Evolutionary conservation across 2,113 vertebrate genomes (phyloP), one percentile per base, ranked within the genome.

Genomic region (Seriola dumerili): DNA sequence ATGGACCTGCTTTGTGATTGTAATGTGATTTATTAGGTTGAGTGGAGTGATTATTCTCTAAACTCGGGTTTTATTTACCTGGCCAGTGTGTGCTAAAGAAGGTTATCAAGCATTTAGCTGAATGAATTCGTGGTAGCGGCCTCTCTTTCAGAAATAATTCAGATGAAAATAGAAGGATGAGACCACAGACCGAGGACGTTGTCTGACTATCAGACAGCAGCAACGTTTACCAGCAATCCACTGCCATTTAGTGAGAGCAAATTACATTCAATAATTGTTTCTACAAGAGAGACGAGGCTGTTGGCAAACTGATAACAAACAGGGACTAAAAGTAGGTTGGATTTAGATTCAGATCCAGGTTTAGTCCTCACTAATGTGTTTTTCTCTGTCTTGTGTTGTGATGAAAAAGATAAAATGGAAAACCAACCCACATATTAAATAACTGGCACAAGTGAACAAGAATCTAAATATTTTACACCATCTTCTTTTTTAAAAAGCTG

Each of bases 1-100:
- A 72, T 44, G 40, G 34, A 76, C 23, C 19, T 19, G 17, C 40
- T 58, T 67, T 79, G 55, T 0, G 2, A 78, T 84, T 81, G 52
- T 58, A 13, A 74, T 78, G 54, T 46, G 1, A 44, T 70, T 52
- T 19, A 70, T 57, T 32, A 34, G 57, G 58, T 23, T 23, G 55
- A 66, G 38, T 44, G 2, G 17, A 77, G 19, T 8, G 16, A 23
- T 48, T 57, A 19, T 50, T 48, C 17, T 57, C 36, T 38, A 38
- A 29, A 50, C 10, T 0, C 5, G 16, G 14, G 12, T 16, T 38
- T 1, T 13, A 25, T 62, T 50, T 71, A 57, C 40, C 10, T 40
- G 36, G 3, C 19, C 32, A 3, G 2, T 3, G 25, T n/a, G 1
- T 10, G 32, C 34, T 42, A 4, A 75, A 36, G 32, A 9, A 63